Base-by-base conservation (phyloP, 2,888 invertebrate species). In the Drepanosiphum platanoidis region DNA sequence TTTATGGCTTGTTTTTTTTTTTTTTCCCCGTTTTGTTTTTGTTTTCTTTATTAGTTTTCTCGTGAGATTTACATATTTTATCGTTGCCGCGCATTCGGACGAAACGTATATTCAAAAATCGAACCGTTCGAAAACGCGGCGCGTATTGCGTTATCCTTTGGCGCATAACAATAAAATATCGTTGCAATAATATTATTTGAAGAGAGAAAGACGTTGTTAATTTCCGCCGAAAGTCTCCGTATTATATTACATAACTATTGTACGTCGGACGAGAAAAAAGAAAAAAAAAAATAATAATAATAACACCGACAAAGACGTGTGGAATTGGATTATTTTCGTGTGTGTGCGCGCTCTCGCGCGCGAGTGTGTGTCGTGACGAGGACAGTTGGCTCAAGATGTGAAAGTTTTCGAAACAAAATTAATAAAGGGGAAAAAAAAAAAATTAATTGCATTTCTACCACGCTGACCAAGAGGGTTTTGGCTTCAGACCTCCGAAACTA, bases 381-480 rank as follows among this genome's bases (percentile, higher is more conserved):
- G 42, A 80, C 34, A 61, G 30, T 79, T 80, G 80, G 80, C 80
- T 80, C 52, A 32, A 80, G 80, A 80, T 70, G 80, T 80, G 70
- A 80, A 80, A 80, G 80, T 80, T 80, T 79, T 58, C 36, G 80
- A 52, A 80, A 80, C 52, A 34, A 80, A 70, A 80, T 80, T 80
- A 70, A 70, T 70, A 80, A 80, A 70, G 34, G 80, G 52, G 11
- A 46, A 68, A 70, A 46, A 52, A 70, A 68, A 70, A 36, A 36
- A 70, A 80, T 80, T 80, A 80, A 80, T 70, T 52, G 80, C 70
- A 27, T 52, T 80, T 70, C 52, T 36, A 70, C 70, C 70, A 52
- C n/a, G n/a, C 68, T 32, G 52, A 52, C 80, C 52, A 36, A 70
- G 36, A 70, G 36, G 46, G 27, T 80, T 27, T 80, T 80, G 68